Percentiles rank a stretch among this genome's conserved stretches.
Evolutionary conservation across 2,797 vertebrate genomes (phyloP).

Genomic region (Danio aesculapii): DNA sequence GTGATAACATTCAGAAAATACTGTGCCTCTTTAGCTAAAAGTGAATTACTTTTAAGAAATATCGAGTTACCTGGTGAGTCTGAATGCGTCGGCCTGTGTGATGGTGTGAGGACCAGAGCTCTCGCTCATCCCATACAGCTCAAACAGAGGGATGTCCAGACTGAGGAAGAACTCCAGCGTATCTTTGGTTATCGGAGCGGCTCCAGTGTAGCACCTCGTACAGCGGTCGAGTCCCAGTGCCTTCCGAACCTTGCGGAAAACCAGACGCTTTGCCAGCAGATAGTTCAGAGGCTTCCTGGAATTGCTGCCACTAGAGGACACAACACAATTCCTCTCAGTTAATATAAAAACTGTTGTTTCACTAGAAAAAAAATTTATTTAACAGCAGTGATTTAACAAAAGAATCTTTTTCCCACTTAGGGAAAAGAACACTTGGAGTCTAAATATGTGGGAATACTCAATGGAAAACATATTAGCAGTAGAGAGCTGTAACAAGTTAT

Average conservation of each 20-base stretch:
- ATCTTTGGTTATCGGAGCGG: constrained; percentile 89
- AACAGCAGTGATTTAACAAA: neutral
- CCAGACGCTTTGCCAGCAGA: constrained; percentile 85
- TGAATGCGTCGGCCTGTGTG: constrained; percentile 73
- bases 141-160: constrained; percentile 87
- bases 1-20: too few relatives aligned
- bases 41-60: neutral
- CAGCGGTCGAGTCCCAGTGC: constrained; percentile 91
- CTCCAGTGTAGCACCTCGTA: constrained; percentile 85
- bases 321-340: neutral
- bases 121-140: constrained; percentile 95
- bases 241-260: constrained; percentile 88
- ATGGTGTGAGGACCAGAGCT: constrained; percentile 88
- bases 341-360: neutral
- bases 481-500: neutral
- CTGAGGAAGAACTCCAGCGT: constrained; percentile 93
- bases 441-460: neutral
- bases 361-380: neutral
- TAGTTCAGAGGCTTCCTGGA: constrained; percentile 78
- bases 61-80: constrained; percentile 82
- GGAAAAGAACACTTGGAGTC: neutral
- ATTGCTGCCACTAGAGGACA: constrained; percentile 6
- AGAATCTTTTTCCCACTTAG: too few relatives aligned
- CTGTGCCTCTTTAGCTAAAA: neutral
- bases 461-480: neutral